Evolutionary conservation across 2,113 vertebrate species (phyloP).

Genomic region (Sinocyclocheilus maitianheensis): DNA sequence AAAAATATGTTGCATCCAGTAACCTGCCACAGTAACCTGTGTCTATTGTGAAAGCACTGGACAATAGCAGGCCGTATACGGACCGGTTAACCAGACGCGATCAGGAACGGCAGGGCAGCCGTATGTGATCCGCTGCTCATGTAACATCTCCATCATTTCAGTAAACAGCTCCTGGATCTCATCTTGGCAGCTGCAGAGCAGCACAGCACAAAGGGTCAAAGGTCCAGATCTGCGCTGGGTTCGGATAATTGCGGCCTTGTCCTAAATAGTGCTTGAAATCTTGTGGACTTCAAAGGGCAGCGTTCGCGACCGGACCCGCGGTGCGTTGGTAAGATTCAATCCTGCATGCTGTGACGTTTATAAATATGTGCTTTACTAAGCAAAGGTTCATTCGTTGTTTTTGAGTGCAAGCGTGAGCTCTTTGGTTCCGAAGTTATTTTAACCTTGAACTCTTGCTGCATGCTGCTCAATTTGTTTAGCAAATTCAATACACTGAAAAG

Average conservation of each 20-base stretch:
- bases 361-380: background rate
- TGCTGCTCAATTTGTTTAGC: slow-evolving; percentile 13
- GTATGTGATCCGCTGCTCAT: slow-evolving; percentile 37
- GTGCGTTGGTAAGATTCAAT: background rate
- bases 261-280: background rate
- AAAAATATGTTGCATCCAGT: background rate
- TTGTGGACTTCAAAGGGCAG: background rate
- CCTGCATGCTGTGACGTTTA: background rate
- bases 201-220: slow-evolving; percentile 51
- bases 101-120: background rate
- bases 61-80: background rate
- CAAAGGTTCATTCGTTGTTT: background rate
- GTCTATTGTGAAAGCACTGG: background rate
- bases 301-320: background rate
- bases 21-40: background rate
- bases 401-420: background rate
- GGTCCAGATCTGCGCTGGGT: slow-evolving; percentile 20
- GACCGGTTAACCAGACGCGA: background rate
- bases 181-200: slow-evolving; percentile 60
- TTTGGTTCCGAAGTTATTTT: background rate
- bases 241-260: slow-evolving; percentile 2
- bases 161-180: slow-evolving; percentile 57
- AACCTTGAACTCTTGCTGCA: slow-evolving; percentile 13
- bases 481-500: background rate
- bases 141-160: slow-evolving; percentile 59